Base-by-base conservation (phyloP, 1,140 invertebrate genomes). In the Drosophila orosa region DNA sequence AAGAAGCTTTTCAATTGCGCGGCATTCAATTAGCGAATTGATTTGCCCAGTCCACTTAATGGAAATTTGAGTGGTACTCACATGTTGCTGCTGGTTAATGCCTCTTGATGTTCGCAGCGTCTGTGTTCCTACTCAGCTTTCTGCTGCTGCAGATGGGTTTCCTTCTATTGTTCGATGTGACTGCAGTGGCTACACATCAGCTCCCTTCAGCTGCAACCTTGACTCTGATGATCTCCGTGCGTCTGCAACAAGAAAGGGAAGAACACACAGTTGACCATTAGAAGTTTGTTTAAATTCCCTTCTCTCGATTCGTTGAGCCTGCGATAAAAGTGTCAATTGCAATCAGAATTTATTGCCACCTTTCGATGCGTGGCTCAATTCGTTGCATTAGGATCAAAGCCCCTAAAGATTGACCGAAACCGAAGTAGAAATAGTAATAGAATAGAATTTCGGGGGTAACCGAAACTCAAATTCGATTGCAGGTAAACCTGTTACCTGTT, bases 311-410 rank as follows among this genome's bases (percentile, higher is more conserved):
- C 67, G 65, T 57, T 71, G 50, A 13, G 52, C 71, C 72, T 40
- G 60, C 42, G 83, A 83, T 87, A 89, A 87, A 87, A 83, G 76
- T 87, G 83, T 89, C 83, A 86, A 87, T 77, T 80, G 39, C 29
- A 72, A 73, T 57, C 68, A 63, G 48, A 89, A 87, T 87, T 87
- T 87, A 87, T 87, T 80, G 84, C 84, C 72, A 68, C 60, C 69
- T 68, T 65, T 55, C 66, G 76, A 74, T 85, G 55, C 61, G 48
- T 58, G 65, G 67, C 68, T 75, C 72, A 61, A 86, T 81, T 86
- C 68, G 81, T 57, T 72, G 68, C 66, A 72, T 72, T 69, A 13
- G 59, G 54, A 58, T 75, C 66, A 62, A 78, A 66, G 55, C 52
- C 75, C 27, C 25, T 47, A 12, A 47, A 50, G 66, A 61, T 71